Evolutionary conservation across 1,140 invertebrate species (phyloP).

Genomic region (Scylla paramamosain): DNA sequence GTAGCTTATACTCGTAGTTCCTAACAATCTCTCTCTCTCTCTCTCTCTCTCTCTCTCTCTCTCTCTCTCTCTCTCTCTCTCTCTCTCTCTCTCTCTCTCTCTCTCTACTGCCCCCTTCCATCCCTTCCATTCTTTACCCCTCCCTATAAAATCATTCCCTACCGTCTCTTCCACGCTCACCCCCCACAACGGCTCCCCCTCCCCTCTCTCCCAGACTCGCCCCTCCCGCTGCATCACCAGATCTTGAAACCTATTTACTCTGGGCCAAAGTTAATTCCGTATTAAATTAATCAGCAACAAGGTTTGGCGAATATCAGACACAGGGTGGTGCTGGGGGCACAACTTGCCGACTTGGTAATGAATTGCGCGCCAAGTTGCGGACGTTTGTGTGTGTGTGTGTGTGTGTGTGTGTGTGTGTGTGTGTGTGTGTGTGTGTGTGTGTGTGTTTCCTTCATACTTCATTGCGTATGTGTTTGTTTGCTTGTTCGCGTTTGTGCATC

Average conservation of each 20-base stretch:
- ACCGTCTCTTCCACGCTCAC: neutral
- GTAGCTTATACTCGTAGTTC: neutral
- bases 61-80: constrained; percentile 47
- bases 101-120: neutral
- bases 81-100: neutral
- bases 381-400: constrained; percentile 65
- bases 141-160: neutral
- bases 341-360: constrained; percentile 72
- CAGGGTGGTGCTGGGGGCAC: constrained; percentile 66
- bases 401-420: constrained; percentile 60
- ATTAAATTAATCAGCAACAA: constrained; percentile 75
- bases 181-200: neutral
- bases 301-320: constrained; percentile 72
- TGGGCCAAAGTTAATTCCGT: constrained; percentile 72
- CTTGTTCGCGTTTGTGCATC: too few species aligned
- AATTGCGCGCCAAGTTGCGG: constrained; percentile 69
- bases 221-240: constrained; percentile 58
- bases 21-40: neutral
- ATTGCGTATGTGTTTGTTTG: neutral
- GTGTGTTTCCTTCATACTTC: neutral
- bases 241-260: constrained; percentile 74
- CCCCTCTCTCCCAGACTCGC: neutral
- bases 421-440: constrained; percentile 44
- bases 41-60: neutral
- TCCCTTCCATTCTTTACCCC: neutral